Percentiles rank a stretch among this genome's conserved stretches.
phyloP scores from a whole-genome alignment of 2,888 invertebrate genomes.

The Tiphia femorata region DNA sequence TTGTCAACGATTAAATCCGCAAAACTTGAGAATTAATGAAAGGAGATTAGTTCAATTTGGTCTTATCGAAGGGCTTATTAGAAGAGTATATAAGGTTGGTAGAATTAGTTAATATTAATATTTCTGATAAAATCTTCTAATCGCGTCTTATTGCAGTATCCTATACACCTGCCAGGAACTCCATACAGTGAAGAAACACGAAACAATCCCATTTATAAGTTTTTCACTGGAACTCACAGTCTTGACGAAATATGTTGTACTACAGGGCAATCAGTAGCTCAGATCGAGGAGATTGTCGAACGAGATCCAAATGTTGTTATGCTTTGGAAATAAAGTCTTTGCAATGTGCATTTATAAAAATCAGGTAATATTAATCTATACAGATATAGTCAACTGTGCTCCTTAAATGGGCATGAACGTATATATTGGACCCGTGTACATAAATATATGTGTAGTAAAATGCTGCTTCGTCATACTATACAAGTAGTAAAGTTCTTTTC shows the following conservation, averaged over 20 bases:
- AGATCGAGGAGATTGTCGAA: constrained; percentile 86
- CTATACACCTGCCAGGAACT: constrained; percentile 58
- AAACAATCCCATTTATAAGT: constrained; percentile 70
- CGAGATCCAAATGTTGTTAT: constrained; percentile 85
- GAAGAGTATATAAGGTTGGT: constrained; percentile 81
- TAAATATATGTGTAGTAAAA: too few species aligned
- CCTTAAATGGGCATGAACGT: too few species aligned
- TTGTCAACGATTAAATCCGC: constrained; percentile 80
- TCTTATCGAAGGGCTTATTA: constrained; percentile 85
- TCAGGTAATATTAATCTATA: too few species aligned
- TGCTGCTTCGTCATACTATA: too few species aligned
- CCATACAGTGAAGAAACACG: constrained; percentile 53
- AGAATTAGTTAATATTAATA: neutral
- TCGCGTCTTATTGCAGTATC: constrained; percentile 56
- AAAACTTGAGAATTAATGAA: constrained; percentile 82
- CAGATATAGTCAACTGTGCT: too few species aligned
- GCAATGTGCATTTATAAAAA: too few species aligned
- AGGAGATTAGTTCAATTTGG: constrained; percentile 89
- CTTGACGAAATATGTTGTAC: constrained; percentile 93
- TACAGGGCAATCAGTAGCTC: constrained; percentile 80
- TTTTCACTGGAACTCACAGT: constrained; percentile 85
- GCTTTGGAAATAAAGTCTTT: constrained; percentile 77
- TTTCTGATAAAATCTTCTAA: neutral
- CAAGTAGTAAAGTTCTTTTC: neutral
- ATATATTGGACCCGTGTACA: too few species aligned